Evolutionary conservation across 2,888 invertebrate species (phyloP).

Genomic region (Liopterus haemorrhoidalis): DNA sequence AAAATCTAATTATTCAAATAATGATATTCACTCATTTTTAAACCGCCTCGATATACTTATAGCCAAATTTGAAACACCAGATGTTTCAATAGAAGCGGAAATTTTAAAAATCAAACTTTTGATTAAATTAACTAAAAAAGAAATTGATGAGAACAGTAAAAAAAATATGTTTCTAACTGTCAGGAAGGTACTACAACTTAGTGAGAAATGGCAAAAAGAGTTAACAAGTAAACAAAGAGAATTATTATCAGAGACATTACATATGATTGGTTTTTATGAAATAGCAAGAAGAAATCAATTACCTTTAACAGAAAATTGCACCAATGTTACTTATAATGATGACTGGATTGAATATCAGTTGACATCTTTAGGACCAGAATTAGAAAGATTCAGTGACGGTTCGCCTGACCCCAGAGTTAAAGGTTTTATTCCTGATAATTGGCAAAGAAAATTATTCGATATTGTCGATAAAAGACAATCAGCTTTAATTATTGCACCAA

Average conservation of each 20-base stretch:
- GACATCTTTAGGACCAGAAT: conserved; percentile 27
- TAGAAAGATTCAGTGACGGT: conserved; percentile 23
- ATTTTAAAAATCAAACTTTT: conserved; percentile 14
- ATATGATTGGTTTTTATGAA: conserved; percentile 23
- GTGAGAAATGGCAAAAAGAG: conserved; percentile 1
- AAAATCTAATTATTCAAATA: conserved; percentile 7
- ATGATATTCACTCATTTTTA: conserved; percentile 5
- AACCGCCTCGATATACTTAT: conserved; percentile 4
- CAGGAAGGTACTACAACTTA: conserved; percentile 5
- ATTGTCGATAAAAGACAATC: conserved; percentile 41
- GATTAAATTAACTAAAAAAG: conserved; percentile 1
- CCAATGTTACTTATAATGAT: conserved; percentile 1
- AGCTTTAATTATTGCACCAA: conserved; percentile 42
- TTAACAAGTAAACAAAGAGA: conserved; percentile 12
- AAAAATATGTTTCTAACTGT: conserved; percentile 16
- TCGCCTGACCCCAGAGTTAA: conserved; percentile 24
- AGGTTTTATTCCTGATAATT: conserved; percentile 40
- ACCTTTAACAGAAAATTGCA: conserved; percentile 6
- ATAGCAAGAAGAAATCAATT: conserved; percentile 24
- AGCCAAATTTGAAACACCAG: conserved; percentile 2
- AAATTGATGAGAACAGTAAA: conserved; percentile 2
- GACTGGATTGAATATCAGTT: conserved; percentile 30
- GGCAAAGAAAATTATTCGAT: conserved; percentile 41
- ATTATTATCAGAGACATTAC: conserved; percentile 23
- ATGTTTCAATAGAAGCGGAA: conserved; percentile 8